These are phyloP conservation scores for Calypte anna DNA, from an alignment of 2,113 vertebrate genomes.

Conservation along the genomic window DNA sequence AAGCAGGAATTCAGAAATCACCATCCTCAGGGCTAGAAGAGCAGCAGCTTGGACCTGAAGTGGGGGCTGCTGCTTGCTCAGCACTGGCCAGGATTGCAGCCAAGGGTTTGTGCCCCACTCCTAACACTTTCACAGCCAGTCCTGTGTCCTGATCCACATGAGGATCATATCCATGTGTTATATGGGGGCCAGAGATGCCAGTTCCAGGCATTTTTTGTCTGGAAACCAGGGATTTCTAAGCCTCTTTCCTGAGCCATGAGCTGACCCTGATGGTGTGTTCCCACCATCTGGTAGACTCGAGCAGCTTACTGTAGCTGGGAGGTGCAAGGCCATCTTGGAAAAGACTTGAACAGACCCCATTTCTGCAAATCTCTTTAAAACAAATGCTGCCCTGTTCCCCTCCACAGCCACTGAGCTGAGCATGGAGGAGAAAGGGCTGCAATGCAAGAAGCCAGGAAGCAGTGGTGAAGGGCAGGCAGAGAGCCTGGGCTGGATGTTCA, in stretches of 20 bases:
- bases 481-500: neutral
- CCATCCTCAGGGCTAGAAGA: neutral
- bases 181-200: fast-evolving
- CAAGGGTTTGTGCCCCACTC: neutral
- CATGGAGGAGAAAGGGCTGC: neutral
- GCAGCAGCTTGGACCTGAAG: neutral
- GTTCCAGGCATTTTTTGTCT: neutral
- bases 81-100: neutral
- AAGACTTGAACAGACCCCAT: neutral
- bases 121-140: fast-evolving
- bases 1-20: neutral
- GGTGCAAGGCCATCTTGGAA: neutral
- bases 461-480: neutral
- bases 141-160: fast-evolving
- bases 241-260: neutral
- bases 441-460: neutral
- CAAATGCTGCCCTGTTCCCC: neutral
- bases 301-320: neutral
- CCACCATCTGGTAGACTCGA: neutral
- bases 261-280: neutral
- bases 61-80: neutral
- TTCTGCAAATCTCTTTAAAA: neutral
- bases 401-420: neutral
- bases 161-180: neutral
- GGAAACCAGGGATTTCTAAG: neutral